These are phyloP conservation scores for Helicoverpa assulta DNA, from an alignment of 2,888 invertebrate species.

Conservation along the genomic window DNA sequence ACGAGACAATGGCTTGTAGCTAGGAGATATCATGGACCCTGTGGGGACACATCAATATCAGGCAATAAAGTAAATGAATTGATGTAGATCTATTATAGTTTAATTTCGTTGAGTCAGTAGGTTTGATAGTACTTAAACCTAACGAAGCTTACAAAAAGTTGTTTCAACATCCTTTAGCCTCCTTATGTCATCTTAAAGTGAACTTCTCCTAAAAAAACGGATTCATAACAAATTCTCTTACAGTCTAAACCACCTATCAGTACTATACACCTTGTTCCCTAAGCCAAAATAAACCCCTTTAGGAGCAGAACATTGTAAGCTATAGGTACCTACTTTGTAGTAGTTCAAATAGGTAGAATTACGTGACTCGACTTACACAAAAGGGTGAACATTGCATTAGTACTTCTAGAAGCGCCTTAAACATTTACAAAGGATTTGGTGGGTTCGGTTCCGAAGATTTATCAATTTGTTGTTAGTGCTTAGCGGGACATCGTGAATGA, in stretches of 20 bases:
- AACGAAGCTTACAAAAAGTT: too few relatives aligned
- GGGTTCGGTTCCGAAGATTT: slow-evolving; percentile 30
- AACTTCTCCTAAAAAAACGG: slow-evolving; percentile 9
- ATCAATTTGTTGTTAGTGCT: slow-evolving; percentile 33
- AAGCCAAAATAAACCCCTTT: slow-evolving; percentile 63
- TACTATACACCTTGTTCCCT: slow-evolving; percentile 43
- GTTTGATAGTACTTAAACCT: too few relatives aligned
- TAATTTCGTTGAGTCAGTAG: not conserved
- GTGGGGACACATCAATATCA: too few relatives aligned
- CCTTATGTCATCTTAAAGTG: too few relatives aligned
- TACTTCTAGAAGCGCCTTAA: slow-evolving; percentile 43
- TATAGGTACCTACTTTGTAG: slow-evolving; percentile 67
- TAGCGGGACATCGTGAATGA: slow-evolving; percentile 32
- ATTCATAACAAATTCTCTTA: slow-evolving; percentile 12
- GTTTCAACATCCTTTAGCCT: too few relatives aligned
- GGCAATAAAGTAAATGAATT: too few relatives aligned
- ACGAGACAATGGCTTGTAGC: too few relatives aligned
- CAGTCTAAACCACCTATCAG: slow-evolving; percentile 34
- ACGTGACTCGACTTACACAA: slow-evolving; percentile 67
- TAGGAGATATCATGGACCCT: too few relatives aligned
- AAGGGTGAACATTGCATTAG: slow-evolving; percentile 43
- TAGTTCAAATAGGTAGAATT: slow-evolving; percentile 70
- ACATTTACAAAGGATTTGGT: slow-evolving; percentile 46
- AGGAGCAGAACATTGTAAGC: slow-evolving; percentile 62
- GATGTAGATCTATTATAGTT: not conserved